Percentiles rank a stretch among this genome's conserved stretches.
Evolutionary conservation across 2,888 invertebrate genomes (phyloP).

Genomic region (Limulus polyphemus): DNA sequence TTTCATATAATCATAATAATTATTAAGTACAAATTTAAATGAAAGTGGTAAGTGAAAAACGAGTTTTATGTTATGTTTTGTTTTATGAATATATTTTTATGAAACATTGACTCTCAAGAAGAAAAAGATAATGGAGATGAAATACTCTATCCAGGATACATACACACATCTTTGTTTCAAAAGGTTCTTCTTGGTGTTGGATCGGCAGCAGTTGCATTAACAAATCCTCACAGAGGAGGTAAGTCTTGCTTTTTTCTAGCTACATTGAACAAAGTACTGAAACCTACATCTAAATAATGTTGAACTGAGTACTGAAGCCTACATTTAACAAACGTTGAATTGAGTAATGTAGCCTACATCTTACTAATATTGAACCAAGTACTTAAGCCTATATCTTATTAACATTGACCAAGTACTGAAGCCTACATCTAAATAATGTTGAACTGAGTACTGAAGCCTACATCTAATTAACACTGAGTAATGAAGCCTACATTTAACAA

Average conservation of each 20-base stretch:
- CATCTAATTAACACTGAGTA: neutral
- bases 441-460: conserved; percentile 4
- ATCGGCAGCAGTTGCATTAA: conserved; percentile 66
- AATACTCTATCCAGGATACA: conserved; percentile 34
- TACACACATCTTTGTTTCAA: conserved; percentile 50
- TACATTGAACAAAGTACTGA: neutral
- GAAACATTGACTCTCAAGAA: too few species aligned
- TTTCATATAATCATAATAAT: too few species aligned
- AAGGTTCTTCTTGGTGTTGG: conserved; percentile 64
- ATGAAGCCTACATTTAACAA: neutral
- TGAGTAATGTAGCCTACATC: conserved; percentile 1
- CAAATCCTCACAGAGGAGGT: conserved; percentile 60
- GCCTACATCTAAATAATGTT: too few species aligned
- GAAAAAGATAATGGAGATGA: too few species aligned
- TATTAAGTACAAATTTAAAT: too few species aligned
- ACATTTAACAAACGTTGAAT: neutral
- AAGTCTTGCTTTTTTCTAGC: conserved; percentile 11
- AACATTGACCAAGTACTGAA: neutral
- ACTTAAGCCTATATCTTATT: neutral
- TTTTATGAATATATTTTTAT: too few species aligned
- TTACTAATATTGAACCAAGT: neutral
- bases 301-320: neutral
- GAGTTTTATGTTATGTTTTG: too few species aligned
- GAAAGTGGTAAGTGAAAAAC: too few species aligned
- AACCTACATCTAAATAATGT: neutral